Evolutionary conservation across 1,140 invertebrate genomes (phyloP).

Genomic region (Brachionus rotundiformis): DNA sequence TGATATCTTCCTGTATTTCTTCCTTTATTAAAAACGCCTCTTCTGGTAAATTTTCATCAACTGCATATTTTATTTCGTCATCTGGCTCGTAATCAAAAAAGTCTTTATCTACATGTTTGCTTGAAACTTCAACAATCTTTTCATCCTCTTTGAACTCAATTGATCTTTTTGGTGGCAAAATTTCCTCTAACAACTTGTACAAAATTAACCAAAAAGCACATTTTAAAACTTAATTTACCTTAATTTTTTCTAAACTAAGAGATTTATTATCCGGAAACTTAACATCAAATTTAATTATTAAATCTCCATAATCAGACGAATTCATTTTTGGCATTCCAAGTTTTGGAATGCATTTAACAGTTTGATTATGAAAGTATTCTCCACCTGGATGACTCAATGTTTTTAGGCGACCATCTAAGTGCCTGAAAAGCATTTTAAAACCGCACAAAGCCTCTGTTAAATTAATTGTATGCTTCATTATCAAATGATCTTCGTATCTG

Average conservation of each 20-base stretch:
- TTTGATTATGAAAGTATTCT: constrained; percentile 18
- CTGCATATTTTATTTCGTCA: neutral
- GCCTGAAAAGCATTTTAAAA: constrained; percentile 22
- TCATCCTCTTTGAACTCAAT: constrained; percentile 19
- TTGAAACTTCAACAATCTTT: constrained; percentile 3
- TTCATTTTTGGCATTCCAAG: constrained; percentile 34
- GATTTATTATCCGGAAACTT: neutral
- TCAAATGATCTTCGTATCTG: constrained; percentile 8
- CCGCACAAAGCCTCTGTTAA: constrained; percentile 16
- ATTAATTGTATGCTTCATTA: constrained; percentile 22
- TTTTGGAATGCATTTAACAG: neutral
- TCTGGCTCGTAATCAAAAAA: neutral
- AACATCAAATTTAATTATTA: constrained; percentile 11
- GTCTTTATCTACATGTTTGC: constrained; percentile 14
- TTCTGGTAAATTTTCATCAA: constrained; percentile 29
- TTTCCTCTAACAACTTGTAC: neutral
- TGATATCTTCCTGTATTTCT: neutral
- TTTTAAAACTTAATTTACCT: neutral
- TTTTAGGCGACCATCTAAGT: constrained; percentile 19
- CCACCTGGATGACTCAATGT: neutral
- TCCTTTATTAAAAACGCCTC: constrained; percentile 31
- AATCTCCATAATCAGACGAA: neutral
- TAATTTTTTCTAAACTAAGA: constrained; percentile 27
- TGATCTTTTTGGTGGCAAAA: constrained; percentile 12
- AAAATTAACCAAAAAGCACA: neutral